phyloP scores from a whole-genome alignment of 2,113 vertebrate species.

The Stictonetta naevosa region DNA sequence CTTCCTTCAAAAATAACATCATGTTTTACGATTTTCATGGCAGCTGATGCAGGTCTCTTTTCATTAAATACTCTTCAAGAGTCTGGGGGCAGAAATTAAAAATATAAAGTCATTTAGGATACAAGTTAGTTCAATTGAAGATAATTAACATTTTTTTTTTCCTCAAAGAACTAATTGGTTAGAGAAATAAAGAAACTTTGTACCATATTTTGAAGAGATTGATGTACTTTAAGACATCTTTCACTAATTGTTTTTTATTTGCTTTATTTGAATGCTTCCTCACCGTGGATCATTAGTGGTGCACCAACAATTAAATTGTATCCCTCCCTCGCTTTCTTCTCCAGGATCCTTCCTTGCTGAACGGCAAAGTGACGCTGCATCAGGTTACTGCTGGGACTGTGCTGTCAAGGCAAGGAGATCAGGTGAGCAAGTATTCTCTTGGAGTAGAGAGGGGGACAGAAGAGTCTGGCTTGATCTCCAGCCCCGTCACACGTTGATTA shows the following conservation, averaged over 20 bases:
- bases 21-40: neutral
- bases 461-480: neutral
- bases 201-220: neutral
- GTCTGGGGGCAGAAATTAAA: neutral
- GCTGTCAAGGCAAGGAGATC: constrained; percentile 90
- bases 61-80: neutral
- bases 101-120: neutral
- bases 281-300: neutral
- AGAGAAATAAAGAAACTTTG: neutral
- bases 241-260: neutral
- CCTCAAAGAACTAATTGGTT: neutral
- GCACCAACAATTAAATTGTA: neutral
- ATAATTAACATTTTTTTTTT: neutral
- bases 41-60: neutral
- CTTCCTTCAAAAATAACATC: neutral
- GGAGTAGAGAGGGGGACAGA: neutral
- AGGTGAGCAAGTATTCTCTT: constrained; percentile 79
- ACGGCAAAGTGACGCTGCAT: constrained; percentile 87
- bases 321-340: accelerated
- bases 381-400: constrained; percentile 89
- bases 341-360: constrained; percentile 85
- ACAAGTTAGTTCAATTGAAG: neutral
- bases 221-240: neutral
- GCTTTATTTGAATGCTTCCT: neutral
- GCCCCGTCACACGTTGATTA: accelerated